Evolutionary conservation across 1,140 invertebrate genomes (phyloP), one percentile per base, ranked within the genome.

Genomic region (Drosophila ogumai): DNA sequence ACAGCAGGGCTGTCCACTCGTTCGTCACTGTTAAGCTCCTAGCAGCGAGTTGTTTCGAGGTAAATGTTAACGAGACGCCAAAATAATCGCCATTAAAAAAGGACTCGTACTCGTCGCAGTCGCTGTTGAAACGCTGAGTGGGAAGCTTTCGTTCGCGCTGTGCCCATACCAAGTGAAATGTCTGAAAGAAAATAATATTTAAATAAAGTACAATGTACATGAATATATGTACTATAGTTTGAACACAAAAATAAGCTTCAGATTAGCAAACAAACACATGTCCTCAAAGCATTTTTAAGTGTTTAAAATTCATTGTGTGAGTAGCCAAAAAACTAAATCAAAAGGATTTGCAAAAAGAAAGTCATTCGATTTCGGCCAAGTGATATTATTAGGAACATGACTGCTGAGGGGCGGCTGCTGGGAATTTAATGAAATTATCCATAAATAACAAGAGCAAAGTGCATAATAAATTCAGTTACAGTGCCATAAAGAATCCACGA

Each of bases 1-100:
- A 79, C 82, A 86, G 79, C 31, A 61, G 68, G 40, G 9, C 75
- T 85, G 82, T 66, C 82, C 67, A 85, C 82, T 67, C 46, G 55
- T 36, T 52, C 9, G 25, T 6, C 5, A 60, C 50, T 61, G 60
- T 38, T 58, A 47, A 56, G 43, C 49, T 15, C 46, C 46, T 17
- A 28, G 15, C 44, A 31, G 40, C 65, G 56, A 69, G 66, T 61
- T 61, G 52, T 36, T 32, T 31, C 40, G 55, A 71, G 57, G 65
- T 72, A 57, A 71, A 71, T 69, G 41, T 40, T 34, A 47, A 19
- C 80, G 75, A 84, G 75, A 69, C 32, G 65, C 43, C 82, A 66
- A 64, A 52, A 50, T 57, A 79, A 46, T 78, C 65, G 56, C 40
- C 46, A 68, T 6, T 36, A 8, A 17, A 34, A 19, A 3, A 28